Percentiles rank a stretch among this genome's conserved stretches.
These are phyloP conservation scores for Aldrovandia affinis DNA, from an alignment of 2,797 vertebrate genomes.

Conservation along the genomic window DNA sequence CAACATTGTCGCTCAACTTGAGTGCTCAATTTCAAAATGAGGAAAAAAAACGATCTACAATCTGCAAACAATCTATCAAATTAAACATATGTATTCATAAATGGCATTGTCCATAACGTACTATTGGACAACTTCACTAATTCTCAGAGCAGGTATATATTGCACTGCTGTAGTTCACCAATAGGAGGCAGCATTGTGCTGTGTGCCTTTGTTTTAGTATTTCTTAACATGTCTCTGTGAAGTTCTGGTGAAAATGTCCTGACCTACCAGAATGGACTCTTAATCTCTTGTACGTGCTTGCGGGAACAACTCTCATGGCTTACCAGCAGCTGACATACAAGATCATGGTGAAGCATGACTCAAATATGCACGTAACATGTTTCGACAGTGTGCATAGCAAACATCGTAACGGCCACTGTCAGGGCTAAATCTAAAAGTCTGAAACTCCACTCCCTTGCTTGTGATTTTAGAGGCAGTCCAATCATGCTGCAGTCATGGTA, in stretches of 20 bases:
- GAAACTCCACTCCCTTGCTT: neutral
- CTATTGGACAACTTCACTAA: neutral
- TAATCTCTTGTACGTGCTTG: neutral
- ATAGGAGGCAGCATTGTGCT: slow-evolving; percentile 35
- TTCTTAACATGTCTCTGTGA: too few species aligned
- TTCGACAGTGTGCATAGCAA: neutral
- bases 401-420: neutral
- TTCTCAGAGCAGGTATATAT: neutral
- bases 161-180: neutral
- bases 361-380: neutral
- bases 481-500: neutral
- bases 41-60: too few species aligned
- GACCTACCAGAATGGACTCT: too few species aligned
- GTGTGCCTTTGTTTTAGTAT: too few species aligned
- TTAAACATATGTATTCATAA: too few species aligned
- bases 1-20: neutral
- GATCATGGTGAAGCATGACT: neutral
- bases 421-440: neutral
- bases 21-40: neutral
- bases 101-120: neutral
- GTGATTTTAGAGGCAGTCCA: neutral
- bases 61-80: too few species aligned
- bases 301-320: neutral
- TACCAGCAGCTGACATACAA: neutral
- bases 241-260: too few species aligned